phyloP scores from a whole-genome alignment of 1,140 invertebrate genomes.

The Drosophila triauraria region DNA sequence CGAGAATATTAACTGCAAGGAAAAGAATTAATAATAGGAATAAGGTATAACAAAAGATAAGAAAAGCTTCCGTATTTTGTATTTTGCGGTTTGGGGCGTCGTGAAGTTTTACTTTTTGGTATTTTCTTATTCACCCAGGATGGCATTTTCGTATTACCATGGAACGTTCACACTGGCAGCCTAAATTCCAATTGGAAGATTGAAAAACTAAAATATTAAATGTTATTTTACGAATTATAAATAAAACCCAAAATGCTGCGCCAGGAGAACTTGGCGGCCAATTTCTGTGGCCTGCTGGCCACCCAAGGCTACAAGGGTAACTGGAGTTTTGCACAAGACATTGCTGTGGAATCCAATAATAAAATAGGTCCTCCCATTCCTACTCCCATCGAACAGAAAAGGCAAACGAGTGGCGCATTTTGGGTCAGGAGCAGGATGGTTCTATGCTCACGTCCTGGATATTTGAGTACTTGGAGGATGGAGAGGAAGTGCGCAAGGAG shows the following conservation, averaged over 20 bases:
- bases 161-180: slow-evolving; percentile 1
- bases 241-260: slow-evolving; percentile 72
- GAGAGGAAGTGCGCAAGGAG: slow-evolving; percentile 67
- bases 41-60: no score
- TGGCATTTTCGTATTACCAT: slow-evolving; percentile 1
- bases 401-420: slow-evolving; percentile 90
- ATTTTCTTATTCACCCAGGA: no score
- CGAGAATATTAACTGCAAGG: no score
- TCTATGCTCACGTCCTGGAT: slow-evolving; percentile 90
- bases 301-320: slow-evolving; percentile 76
- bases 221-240: slow-evolving; percentile 44
- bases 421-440: slow-evolving; percentile 91
- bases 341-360: background rate
- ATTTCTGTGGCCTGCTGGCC: slow-evolving; percentile 82
- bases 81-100: no score
- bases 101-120: no score
- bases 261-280: slow-evolving; percentile 84
- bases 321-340: background rate
- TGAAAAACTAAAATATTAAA: slow-evolving; percentile 12
- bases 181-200: slow-evolving; percentile 8
- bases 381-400: slow-evolving; percentile 71
- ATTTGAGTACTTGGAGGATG: slow-evolving; percentile 85
- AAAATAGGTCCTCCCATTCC: background rate
- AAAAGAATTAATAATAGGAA: no score
- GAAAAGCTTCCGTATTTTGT: no score